Evolutionary conservation across 2,888 invertebrate species (phyloP).

Genomic region (Andrena dorsata): DNA sequence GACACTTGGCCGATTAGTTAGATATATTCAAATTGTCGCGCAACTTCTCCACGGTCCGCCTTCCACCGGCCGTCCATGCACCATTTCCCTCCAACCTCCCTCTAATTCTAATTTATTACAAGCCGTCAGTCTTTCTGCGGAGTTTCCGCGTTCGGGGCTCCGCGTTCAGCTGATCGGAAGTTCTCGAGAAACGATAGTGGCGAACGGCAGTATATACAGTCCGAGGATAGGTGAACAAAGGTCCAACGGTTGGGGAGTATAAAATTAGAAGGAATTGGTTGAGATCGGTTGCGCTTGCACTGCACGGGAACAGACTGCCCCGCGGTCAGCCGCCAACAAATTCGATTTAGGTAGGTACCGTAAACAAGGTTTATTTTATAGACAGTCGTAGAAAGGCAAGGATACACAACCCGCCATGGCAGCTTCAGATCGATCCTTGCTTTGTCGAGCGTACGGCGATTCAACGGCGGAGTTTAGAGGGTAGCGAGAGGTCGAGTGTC

Average conservation of each 20-base stretch:
- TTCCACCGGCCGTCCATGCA: neutral
- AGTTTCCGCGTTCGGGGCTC: too few relatives aligned
- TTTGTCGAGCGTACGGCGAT: slow-evolving; percentile 10
- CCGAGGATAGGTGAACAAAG: neutral
- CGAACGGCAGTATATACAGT: neutral
- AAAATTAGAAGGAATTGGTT: neutral
- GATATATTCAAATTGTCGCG: slow-evolving; percentile 68
- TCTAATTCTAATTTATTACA: neutral
- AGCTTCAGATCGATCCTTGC: slow-evolving; percentile 25
- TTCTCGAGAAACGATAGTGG: neutral
- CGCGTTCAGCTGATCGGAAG: neutral
- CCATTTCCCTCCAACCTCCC: neutral
- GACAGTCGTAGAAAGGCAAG: neutral
- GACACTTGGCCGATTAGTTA: slow-evolving; percentile 62
- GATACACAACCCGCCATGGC: neutral
- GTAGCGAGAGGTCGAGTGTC: slow-evolving; percentile 26
- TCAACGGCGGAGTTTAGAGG: slow-evolving; percentile 18
- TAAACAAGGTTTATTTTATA: slow-evolving; percentile 31
- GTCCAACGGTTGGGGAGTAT: neutral
- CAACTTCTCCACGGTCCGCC: slow-evolving; percentile 39
- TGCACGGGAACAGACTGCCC: neutral
- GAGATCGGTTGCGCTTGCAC: neutral
- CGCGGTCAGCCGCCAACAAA: neutral
- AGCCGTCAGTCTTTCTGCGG: neutral
- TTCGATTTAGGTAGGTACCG: slow-evolving; percentile 7